phyloP scores from a whole-genome alignment of 2,113 vertebrate genomes.

The Leptodactylus fuscus region DNA sequence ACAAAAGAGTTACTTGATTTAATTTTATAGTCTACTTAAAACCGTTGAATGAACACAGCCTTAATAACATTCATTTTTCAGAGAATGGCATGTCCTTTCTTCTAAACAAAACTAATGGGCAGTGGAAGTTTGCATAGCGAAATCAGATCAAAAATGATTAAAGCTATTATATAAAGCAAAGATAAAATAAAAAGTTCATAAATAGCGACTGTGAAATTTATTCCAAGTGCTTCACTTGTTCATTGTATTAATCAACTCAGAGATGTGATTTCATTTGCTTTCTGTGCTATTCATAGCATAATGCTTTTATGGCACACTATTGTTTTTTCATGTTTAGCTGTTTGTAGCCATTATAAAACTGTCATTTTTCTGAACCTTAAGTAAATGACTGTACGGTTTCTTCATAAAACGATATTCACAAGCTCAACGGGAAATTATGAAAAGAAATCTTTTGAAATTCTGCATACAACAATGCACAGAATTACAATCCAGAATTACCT shows the following conservation, averaged over 20 bases:
- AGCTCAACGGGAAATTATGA: background rate
- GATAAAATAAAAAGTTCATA: slow-evolving; percentile 62
- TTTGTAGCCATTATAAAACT: slow-evolving; percentile 21
- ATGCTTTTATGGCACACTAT: slow-evolving; percentile 6
- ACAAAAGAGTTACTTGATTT: slow-evolving; percentile 61
- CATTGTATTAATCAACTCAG: slow-evolving; percentile 64
- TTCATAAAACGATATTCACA: slow-evolving; percentile 2
- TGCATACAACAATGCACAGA: background rate
- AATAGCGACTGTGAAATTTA: slow-evolving; percentile 68
- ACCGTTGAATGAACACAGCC: slow-evolving; percentile 52
- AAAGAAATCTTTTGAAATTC: background rate
- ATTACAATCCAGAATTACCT: background rate
- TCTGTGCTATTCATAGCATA: slow-evolving; percentile 25
- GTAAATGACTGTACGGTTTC: background rate
- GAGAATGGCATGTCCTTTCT: slow-evolving; percentile 61
- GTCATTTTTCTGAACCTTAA: slow-evolving; percentile 9
- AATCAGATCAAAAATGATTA: slow-evolving; percentile 65
- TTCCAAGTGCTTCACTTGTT: slow-evolving; percentile 63
- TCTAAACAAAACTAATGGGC: slow-evolving; percentile 70
- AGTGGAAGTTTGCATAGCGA: slow-evolving; percentile 59
- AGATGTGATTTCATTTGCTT: slow-evolving; percentile 36
- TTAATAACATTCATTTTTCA: slow-evolving; percentile 68
- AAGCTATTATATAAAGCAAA: slow-evolving; percentile 65
- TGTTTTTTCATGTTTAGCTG: slow-evolving; percentile 22
- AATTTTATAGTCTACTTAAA: slow-evolving; percentile 65